Evolutionary conservation across 2,797 vertebrate genomes (phyloP).

Genomic region (Pagetopsis macropterus): DNA sequence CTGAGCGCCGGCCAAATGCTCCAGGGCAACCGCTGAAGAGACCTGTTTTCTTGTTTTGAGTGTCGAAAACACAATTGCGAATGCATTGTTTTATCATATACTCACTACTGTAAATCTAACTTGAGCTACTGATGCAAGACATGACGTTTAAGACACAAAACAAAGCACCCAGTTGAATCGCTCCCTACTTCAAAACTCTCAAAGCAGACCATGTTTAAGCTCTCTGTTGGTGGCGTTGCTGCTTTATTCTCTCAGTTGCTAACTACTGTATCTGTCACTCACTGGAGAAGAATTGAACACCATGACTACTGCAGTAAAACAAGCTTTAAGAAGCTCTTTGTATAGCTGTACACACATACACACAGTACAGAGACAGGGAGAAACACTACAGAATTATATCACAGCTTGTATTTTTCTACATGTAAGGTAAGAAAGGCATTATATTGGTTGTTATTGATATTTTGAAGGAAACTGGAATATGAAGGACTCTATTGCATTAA

Average conservation of each 20-base stretch:
- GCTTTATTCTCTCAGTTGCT: conserved; percentile 73
- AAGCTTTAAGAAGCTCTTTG: conserved; percentile 53
- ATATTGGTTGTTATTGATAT: not conserved
- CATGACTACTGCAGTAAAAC: conserved; percentile 84
- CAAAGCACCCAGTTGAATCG: conserved; percentile 2
- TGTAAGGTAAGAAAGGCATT: conserved; percentile 54
- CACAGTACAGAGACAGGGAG: conserved; percentile 21
- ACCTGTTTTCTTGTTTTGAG: conserved; percentile 24
- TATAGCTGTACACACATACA: conserved; percentile 37
- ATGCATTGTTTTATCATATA: conserved; percentile 16
- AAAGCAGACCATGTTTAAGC: not conserved
- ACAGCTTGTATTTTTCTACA: conserved; percentile 19
- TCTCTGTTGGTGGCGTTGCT: conserved; percentile 45
- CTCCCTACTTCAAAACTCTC: not conserved
- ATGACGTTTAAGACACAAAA: not conserved
- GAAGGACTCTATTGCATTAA: too few relatives aligned
- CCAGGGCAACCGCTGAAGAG: conserved; percentile 63
- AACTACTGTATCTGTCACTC: conserved; percentile 62
- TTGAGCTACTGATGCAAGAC: not conserved
- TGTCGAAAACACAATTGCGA: conserved; percentile 14
- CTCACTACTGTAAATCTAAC: not conserved
- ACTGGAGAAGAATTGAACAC: conserved; percentile 70
- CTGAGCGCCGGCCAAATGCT: conserved; percentile 60
- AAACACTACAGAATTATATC: conserved; percentile 12
- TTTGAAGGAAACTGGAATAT: not conserved